Evolutionary conservation across 2,888 invertebrate genomes (phyloP).

Genomic region (Barypeithes pellucidus): DNA sequence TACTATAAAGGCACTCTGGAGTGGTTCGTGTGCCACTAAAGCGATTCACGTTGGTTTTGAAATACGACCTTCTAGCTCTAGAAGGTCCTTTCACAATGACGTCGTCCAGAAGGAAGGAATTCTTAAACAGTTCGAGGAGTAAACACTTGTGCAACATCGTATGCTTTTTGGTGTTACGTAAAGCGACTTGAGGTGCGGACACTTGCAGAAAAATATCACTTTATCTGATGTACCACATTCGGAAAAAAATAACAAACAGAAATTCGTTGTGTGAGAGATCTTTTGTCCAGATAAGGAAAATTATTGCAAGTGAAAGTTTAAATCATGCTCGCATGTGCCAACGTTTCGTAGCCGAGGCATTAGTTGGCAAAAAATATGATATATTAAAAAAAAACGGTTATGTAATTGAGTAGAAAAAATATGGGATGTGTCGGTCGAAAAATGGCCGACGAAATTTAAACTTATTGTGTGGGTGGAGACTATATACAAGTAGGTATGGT

Average conservation of each 20-base stretch:
- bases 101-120: too few relatives aligned
- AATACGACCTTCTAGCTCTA: too few relatives aligned
- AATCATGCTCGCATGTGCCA: not conserved
- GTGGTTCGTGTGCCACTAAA: too few relatives aligned
- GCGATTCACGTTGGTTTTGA: too few relatives aligned
- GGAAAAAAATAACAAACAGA: not conserved
- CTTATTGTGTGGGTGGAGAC: not conserved
- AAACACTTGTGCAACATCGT: not conserved
- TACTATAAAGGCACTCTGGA: too few relatives aligned
- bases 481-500: not conserved
- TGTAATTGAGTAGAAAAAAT: not conserved
- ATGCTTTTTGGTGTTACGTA: not conserved
- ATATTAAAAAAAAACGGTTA: not conserved
- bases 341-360: not conserved
- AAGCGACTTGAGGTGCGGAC: not conserved
- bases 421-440: not conserved
- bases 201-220: constrained; percentile 1
- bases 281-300: constrained; percentile 13
- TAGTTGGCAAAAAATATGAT: not conserved
- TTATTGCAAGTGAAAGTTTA: constrained; percentile 23
- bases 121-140: too few relatives aligned
- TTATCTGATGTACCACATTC: constrained; percentile 5
- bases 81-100: too few relatives aligned
- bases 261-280: not conserved
- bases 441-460: not conserved